These are phyloP conservation scores for Xyrichtys novacula DNA, from an alignment of 2,797 vertebrate genomes.

Conservation along the genomic window DNA sequence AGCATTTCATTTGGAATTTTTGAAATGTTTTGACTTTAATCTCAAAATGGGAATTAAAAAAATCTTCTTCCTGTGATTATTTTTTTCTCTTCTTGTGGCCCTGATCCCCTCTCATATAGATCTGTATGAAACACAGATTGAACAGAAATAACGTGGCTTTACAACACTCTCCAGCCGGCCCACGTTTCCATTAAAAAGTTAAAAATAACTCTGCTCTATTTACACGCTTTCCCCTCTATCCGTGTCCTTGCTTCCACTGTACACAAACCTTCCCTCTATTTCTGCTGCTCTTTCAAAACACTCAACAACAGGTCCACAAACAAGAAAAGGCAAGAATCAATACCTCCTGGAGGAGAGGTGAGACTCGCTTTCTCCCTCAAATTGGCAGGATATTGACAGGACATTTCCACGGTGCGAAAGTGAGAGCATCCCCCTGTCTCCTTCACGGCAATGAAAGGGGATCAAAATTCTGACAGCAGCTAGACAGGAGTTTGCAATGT, in stretches of 20 bases:
- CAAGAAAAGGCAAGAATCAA: slow-evolving; percentile 62
- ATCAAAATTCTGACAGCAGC: neutral
- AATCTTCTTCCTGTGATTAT: too few species aligned
- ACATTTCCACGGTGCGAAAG: slow-evolving; percentile 39
- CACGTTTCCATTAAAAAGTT: slow-evolving; percentile 47
- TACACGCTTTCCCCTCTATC: slow-evolving; percentile 9
- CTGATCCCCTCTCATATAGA: too few species aligned
- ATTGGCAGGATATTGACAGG: slow-evolving; percentile 58
- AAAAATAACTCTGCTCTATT: slow-evolving; percentile 20
- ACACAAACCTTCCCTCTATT: neutral
- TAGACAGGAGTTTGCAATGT: neutral
- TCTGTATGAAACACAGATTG: neutral
- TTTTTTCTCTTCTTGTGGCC: too few species aligned
- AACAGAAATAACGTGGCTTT: neutral
- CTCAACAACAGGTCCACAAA: slow-evolving; percentile 54
- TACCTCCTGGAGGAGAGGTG: slow-evolving; percentile 63
- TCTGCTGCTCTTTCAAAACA: slow-evolving; percentile 29
- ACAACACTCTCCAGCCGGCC: neutral
- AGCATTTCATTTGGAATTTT: too few species aligned
- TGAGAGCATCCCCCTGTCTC: slow-evolving; percentile 23
- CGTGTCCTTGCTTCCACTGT: slow-evolving; percentile 5
- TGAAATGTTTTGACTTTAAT: too few species aligned
- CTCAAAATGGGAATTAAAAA: too few species aligned
- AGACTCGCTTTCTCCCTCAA: slow-evolving; percentile 41
- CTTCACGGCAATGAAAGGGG: neutral